These are phyloP conservation scores for Drosophila affinis DNA, from an alignment of 2,888 invertebrate genomes.

Conservation along the genomic window DNA sequence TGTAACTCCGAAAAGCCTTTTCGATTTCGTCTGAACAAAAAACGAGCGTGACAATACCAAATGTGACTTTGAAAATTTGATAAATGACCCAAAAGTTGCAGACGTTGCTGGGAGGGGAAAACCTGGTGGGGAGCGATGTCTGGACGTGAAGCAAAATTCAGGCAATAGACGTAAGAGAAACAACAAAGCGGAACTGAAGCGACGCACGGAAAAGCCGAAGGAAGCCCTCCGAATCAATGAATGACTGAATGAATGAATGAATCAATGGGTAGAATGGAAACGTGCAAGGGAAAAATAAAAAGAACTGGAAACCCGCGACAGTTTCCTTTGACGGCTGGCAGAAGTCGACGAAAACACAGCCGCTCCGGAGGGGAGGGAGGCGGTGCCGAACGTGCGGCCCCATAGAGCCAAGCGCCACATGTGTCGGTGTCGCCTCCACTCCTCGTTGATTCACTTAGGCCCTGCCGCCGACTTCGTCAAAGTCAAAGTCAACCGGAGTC, in stretches of 20 bases:
- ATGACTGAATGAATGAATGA: conserved; percentile 36
- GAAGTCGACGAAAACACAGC: conserved; percentile 38
- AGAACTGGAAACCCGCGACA: conserved; percentile 56
- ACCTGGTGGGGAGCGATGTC: conserved; percentile 43
- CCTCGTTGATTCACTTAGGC: conserved; percentile 55
- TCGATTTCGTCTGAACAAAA: conserved; percentile 53
- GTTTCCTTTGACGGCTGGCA: conserved; percentile 68
- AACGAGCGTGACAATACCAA: conserved; percentile 78
- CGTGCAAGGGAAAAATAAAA: conserved; percentile 57
- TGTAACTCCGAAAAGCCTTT: conserved; percentile 54
- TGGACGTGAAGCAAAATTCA: conserved; percentile 64
- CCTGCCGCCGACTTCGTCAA: conserved; percentile 49
- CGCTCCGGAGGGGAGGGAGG: neutral
- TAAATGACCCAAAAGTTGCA: conserved; percentile 76
- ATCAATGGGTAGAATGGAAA: conserved; percentile 46
- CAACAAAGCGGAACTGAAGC: conserved; percentile 64
- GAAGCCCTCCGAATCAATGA: conserved; percentile 43
- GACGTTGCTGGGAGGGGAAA: conserved; percentile 15
- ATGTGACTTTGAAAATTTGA: conserved; percentile 82
- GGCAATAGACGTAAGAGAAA: conserved; percentile 36
- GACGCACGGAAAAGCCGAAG: conserved; percentile 41
- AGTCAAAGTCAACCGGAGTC: conserved; percentile 57
- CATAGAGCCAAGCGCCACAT: conserved; percentile 58
- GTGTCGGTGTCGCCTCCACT: conserved; percentile 45
- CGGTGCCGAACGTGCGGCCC: conserved; percentile 1